Conservation (phyloP, 2,113 vertebrate species). For the Alouatta palliata region DNA sequence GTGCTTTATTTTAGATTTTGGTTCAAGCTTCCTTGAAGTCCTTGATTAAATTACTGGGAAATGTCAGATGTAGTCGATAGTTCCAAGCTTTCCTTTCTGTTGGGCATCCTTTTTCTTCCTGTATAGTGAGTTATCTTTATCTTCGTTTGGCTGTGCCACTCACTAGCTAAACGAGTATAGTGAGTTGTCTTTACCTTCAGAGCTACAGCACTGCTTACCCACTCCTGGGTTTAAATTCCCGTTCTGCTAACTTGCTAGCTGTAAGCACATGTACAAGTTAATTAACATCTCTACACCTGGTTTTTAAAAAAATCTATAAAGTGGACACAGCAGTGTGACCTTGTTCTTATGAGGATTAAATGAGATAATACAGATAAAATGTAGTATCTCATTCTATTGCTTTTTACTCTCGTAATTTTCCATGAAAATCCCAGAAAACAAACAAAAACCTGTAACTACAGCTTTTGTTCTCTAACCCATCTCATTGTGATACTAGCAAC, state of each 20-base stretch:
- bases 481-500: not conserved
- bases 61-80: not conserved
- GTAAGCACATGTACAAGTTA: not conserved
- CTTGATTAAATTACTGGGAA: not conserved
- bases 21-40: not conserved
- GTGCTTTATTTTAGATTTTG: constrained; percentile 10
- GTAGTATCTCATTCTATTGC: not conserved
- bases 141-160: not conserved
- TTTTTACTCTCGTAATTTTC: constrained; percentile 22
- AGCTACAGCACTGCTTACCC: not conserved
- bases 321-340: not conserved
- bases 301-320: not conserved
- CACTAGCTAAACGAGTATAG: no score
- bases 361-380: constrained; percentile 9
- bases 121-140: not conserved
- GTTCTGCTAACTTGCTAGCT: not conserved
- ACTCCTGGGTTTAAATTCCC: not conserved
- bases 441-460: not conserved
- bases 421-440: constrained; percentile 42
- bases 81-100: not conserved
- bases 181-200: not conserved
- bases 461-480: not conserved
- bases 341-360: constrained; percentile 7
- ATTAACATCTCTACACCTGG: not conserved
- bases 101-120: not conserved